These are phyloP conservation scores for Lepus europaeus DNA, from an alignment of 2,113 vertebrate species.

Conservation along the genomic window DNA sequence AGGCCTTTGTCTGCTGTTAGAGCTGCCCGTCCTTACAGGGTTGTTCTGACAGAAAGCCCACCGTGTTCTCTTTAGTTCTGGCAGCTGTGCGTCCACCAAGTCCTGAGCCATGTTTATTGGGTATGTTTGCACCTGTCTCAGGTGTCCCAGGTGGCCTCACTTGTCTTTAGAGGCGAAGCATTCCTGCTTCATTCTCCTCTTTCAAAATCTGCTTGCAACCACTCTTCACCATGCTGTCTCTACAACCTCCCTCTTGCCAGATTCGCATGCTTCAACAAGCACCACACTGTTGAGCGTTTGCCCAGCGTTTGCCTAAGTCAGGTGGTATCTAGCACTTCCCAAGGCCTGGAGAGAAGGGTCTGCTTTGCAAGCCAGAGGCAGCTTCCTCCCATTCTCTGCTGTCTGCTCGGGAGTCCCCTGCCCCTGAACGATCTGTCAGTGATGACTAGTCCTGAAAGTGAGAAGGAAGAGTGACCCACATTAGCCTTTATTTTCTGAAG, in stretches of 20 bases:
- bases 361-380: neutral
- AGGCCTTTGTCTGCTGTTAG: neutral
- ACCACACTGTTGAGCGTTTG: neutral
- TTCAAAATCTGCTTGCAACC: neutral
- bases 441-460: slow-evolving; percentile 59
- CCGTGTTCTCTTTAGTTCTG: neutral
- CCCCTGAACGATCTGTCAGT: neutral
- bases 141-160: neutral
- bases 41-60: neutral
- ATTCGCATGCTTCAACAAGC: neutral
- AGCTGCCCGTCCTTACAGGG: neutral
- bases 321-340: neutral
- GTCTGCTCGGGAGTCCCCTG: neutral
- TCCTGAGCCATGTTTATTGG: neutral
- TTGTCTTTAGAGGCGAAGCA: neutral
- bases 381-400: neutral
- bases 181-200: neutral
- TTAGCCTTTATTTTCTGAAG: slow-evolving; percentile 29
- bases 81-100: neutral
- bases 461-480: slow-evolving; percentile 15
- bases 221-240: neutral
- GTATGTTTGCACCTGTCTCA: neutral
- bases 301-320: slow-evolving; percentile 10
- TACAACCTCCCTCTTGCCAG: neutral
- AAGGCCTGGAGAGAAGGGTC: neutral